Conservation (phyloP, 2,797 vertebrate genomes). For the Gambusia yucatana region DNA sequence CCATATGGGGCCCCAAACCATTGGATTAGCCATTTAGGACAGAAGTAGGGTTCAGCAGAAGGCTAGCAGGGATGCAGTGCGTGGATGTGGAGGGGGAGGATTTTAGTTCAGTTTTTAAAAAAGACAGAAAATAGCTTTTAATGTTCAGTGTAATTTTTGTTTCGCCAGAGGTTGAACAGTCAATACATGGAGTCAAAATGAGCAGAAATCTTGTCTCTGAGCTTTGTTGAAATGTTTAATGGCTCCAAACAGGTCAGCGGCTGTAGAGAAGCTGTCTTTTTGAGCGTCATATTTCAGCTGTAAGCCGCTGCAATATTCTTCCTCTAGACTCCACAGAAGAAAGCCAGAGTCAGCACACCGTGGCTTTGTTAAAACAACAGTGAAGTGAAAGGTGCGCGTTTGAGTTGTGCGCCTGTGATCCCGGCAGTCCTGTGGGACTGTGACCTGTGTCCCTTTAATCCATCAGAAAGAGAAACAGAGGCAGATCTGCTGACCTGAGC, state of each 20-base stretch:
- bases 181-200: background rate
- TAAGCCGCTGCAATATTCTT: background rate
- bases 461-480: constrained; percentile 48
- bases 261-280: background rate
- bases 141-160: background rate
- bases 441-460: constrained; percentile 54
- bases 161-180: background rate
- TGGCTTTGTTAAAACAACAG: constrained; percentile 55
- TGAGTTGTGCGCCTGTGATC: constrained; percentile 43
- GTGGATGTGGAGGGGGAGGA: constrained; percentile 4
- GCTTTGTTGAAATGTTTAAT: background rate
- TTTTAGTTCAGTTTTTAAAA: constrained; percentile 7
- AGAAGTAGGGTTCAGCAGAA: constrained; percentile 46
- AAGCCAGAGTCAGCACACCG: constrained; percentile 23
- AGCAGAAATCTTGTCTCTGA: background rate
- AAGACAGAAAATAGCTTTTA: constrained; percentile 7
- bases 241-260: background rate
- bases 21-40: constrained; percentile 70
- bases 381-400: constrained; percentile 52
- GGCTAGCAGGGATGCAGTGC: constrained; percentile 14
- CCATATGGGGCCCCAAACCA: constrained; percentile 69
- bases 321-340: background rate
- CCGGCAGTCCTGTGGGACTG: constrained; percentile 26
- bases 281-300: background rate
- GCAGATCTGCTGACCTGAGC: constrained; percentile 67